Evolutionary conservation across 2,797 vertebrate genomes (phyloP).

Genomic region (Leptoclinus maculatus): DNA sequence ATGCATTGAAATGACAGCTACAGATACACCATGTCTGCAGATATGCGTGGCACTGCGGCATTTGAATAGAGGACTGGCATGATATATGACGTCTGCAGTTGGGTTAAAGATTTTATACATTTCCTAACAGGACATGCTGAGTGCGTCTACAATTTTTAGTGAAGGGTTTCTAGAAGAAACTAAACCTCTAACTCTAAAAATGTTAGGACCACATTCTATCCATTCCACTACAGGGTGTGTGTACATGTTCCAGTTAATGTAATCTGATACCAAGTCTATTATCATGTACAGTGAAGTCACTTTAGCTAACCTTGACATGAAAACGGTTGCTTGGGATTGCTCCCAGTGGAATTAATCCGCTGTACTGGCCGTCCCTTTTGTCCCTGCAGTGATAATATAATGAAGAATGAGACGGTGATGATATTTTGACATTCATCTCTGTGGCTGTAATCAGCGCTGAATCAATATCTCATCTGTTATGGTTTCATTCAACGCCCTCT

Average conservation of each 20-base stretch:
- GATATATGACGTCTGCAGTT: conserved; percentile 7
- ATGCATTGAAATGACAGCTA: conserved; percentile 35
- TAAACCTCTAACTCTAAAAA: conserved; percentile 32
- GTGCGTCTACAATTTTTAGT: conserved; percentile 19
- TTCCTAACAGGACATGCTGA: conserved; percentile 1
- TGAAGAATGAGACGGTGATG: conserved; percentile 65
- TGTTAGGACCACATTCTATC: conserved; percentile 12
- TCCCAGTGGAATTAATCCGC: conserved; percentile 53
- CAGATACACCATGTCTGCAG: conserved; percentile 7
- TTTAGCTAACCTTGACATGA: conserved; percentile 70
- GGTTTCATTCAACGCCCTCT: conserved; percentile 46
- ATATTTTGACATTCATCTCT: conserved; percentile 72
- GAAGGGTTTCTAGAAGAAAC: conserved; percentile 6
- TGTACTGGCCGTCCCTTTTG: conserved; percentile 49
- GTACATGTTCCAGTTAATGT: conserved; percentile 59
- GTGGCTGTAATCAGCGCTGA: conserved; percentile 64
- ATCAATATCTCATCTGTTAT: conserved; percentile 77
- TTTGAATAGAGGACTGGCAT: conserved; percentile 3
- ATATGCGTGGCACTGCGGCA: conserved; percentile 36
- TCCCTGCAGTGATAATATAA: conserved; percentile 63
- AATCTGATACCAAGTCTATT: conserved; percentile 62
- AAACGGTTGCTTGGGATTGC: conserved; percentile 43
- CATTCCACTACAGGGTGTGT: conserved; percentile 9
- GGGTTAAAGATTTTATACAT: conserved; percentile 6
- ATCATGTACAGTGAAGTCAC: conserved; percentile 56